These are phyloP conservation scores for Megaceryle alcyon DNA, from an alignment of 2,797 vertebrate genomes.

Conservation along the genomic window DNA sequence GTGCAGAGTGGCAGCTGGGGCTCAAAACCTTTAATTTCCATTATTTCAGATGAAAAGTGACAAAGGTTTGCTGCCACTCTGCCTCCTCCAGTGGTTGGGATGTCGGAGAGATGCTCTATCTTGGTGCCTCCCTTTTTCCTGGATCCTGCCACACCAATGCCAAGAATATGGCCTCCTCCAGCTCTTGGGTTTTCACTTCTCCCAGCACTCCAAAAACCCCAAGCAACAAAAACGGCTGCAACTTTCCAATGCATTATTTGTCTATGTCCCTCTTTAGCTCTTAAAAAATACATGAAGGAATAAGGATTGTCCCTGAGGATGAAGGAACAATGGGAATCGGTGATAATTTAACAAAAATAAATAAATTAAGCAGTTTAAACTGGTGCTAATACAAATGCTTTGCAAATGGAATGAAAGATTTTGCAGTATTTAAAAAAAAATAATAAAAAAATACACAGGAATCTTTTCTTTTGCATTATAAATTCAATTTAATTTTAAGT, in stretches of 20 bases:
- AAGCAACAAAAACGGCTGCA: neutral
- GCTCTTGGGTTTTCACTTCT: neutral
- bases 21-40: neutral
- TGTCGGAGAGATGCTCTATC: fast-evolving
- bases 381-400: conserved; percentile 69
- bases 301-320: conserved; percentile 49
- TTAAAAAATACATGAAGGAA: conserved; percentile 69
- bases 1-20: neutral
- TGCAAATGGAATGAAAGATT: conserved; percentile 72
- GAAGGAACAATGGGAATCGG: conserved; percentile 65
- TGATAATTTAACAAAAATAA: conserved; percentile 73
- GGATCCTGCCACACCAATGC: neutral
- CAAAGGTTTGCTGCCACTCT: neutral
- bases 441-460: neutral
- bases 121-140: neutral
- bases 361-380: conserved; percentile 66
- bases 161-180: neutral
- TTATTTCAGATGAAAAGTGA: fast-evolving
- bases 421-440: conserved; percentile 66
- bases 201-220: conserved; percentile 6
- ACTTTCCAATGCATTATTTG: conserved; percentile 42
- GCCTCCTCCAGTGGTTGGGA: fast-evolving
- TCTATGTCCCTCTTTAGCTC: conserved; percentile 45
- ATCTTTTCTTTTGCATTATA: conserved; percentile 68
- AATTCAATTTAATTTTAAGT: conserved; percentile 66